Conservation (phyloP, 2,113 vertebrate species). For the Suricata suricatta region DNA sequence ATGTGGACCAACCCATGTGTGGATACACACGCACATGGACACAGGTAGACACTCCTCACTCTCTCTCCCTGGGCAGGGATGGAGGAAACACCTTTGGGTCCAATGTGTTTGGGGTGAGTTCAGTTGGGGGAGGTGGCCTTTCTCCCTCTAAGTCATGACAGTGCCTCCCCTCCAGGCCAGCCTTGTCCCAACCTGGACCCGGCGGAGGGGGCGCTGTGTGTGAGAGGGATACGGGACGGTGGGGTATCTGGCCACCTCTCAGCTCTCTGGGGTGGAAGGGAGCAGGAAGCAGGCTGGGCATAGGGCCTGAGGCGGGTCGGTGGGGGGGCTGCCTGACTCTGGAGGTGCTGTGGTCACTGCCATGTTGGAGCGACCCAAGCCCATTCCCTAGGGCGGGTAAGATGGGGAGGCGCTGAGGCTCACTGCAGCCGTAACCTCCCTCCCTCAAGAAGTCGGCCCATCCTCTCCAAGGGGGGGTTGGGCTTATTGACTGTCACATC, state of each 20-base stretch:
- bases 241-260: background rate
- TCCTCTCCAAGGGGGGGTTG: background rate
- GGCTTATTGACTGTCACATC: background rate
- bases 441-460: background rate
- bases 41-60: background rate
- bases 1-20: too few relatives aligned
- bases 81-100: background rate
- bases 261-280: background rate
- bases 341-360: background rate
- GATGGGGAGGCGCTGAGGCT: too few relatives aligned
- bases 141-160: background rate
- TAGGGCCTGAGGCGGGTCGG: background rate
- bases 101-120: background rate
- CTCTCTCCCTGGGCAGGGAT: background rate
- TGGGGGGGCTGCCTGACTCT: background rate
- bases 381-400: background rate
- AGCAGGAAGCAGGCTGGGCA: background rate
- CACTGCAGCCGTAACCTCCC: background rate
- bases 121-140: background rate
- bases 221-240: background rate
- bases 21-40: fast-evolving
- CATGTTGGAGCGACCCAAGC: background rate
- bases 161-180: background rate
- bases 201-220: background rate
- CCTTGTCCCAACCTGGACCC: background rate